phyloP scores from a whole-genome alignment of 2,113 vertebrate genomes.

The Odobenus rosmarus region DNA sequence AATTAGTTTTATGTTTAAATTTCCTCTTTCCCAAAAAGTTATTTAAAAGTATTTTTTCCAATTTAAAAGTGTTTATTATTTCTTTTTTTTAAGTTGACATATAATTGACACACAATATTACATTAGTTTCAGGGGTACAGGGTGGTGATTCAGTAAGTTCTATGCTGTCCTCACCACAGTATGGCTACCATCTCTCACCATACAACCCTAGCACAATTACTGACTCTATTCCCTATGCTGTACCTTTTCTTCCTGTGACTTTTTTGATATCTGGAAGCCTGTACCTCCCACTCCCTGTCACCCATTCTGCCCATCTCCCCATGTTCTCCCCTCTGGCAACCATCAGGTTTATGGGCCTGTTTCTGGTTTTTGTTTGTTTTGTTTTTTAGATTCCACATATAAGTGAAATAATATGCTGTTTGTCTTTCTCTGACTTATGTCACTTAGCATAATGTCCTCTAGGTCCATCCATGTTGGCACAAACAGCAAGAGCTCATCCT shows the following conservation, averaged over 20 bases:
- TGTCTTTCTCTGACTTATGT: background rate
- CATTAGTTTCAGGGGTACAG: background rate
- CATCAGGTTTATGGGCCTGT: background rate
- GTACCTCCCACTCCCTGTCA: background rate
- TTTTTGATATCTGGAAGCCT: background rate
- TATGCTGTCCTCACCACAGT: background rate
- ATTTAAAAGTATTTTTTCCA: background rate
- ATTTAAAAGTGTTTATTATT: background rate
- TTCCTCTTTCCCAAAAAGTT: constrained; percentile 9
- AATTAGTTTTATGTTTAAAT: background rate
- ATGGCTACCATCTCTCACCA: background rate
- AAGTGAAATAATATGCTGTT: background rate
- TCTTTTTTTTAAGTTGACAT: background rate
- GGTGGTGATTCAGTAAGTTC: background rate
- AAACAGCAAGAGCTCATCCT: background rate
- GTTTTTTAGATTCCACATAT: background rate
- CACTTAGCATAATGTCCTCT: background rate
- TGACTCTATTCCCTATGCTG: background rate
- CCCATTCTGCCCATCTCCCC: background rate
- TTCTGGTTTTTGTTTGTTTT: background rate
- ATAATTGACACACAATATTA: background rate
- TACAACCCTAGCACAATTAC: background rate
- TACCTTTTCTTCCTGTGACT: background rate
- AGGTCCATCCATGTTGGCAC: background rate
- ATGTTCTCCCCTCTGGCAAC: background rate